Evolutionary conservation across 2,888 invertebrate genomes (phyloP).

Genomic region (Drosophila anceps): DNA sequence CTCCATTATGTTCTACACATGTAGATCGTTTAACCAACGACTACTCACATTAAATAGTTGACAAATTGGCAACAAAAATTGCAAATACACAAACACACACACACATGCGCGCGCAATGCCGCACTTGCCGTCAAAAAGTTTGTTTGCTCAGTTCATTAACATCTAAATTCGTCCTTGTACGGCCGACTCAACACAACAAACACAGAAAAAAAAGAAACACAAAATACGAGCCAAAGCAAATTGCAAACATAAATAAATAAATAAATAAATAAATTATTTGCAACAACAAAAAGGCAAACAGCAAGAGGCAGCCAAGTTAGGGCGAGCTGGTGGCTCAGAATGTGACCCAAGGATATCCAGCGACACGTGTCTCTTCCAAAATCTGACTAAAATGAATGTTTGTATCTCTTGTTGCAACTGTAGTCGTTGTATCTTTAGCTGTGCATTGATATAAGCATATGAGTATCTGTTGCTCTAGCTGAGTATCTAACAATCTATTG

Average conservation of each 20-base stretch:
- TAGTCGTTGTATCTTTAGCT: neutral
- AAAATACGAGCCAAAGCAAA: slow-evolving; percentile 53
- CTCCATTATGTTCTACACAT: slow-evolving; percentile 63
- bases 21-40: slow-evolving; percentile 51
- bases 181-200: slow-evolving; percentile 37
- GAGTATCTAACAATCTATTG: too few species aligned
- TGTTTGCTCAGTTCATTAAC: slow-evolving; percentile 80
- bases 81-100: slow-evolving; percentile 38
- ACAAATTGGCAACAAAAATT: slow-evolving; percentile 64
- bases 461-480: too few species aligned
- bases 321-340: slow-evolving; percentile 35
- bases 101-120: slow-evolving; percentile 30
- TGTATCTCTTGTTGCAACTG: slow-evolving; percentile 4
- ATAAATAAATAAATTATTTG: slow-evolving; percentile 63
- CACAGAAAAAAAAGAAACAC: slow-evolving; percentile 9
- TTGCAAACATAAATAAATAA: slow-evolving; percentile 59
- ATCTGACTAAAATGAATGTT: slow-evolving; percentile 7
- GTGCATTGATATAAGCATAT: too few species aligned
- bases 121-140: slow-evolving; percentile 63
- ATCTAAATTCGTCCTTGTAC: slow-evolving; percentile 69
- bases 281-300: slow-evolving; percentile 47
- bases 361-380: slow-evolving; percentile 38
- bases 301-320: slow-evolving; percentile 31
- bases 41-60: slow-evolving; percentile 64
- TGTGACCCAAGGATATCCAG: slow-evolving; percentile 43